These are phyloP conservation scores for Drosophila nr. fundita DNA, from an alignment of 2,888 invertebrate species.

Conservation along the genomic window DNA sequence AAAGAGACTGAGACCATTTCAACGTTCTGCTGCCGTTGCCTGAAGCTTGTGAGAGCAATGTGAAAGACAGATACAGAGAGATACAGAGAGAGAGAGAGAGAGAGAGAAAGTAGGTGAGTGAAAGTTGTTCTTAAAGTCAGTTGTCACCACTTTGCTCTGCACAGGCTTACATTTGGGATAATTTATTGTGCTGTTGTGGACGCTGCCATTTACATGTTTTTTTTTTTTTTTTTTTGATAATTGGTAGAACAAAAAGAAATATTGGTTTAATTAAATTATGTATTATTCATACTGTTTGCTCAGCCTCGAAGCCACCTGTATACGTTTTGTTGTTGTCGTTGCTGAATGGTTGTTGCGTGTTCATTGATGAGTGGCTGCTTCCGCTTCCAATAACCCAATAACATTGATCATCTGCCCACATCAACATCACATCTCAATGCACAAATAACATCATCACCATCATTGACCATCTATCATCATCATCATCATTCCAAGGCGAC, in stretches of 20 bases:
- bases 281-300: constrained; percentile 84
- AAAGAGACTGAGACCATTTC: constrained; percentile 32
- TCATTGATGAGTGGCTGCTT: constrained; percentile 36
- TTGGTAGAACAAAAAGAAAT: constrained; percentile 66
- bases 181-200: constrained; percentile 33
- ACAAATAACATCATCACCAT: constrained; percentile 49
- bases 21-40: constrained; percentile 50
- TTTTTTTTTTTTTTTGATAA: constrained; percentile 29
- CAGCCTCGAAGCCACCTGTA: constrained; percentile 73
- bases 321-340: constrained; percentile 48
- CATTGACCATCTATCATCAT: constrained; percentile 48
- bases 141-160: constrained; percentile 42
- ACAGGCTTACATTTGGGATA: constrained; percentile 30
- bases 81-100: not conserved
- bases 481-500: constrained; percentile 66
- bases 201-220: constrained; percentile 57
- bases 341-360: constrained; percentile 34
- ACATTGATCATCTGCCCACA: constrained; percentile 49
- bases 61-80: constrained; percentile 1
- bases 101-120: not conserved
- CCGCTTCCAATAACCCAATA: constrained; percentile 38
- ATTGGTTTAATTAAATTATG: constrained; percentile 81
- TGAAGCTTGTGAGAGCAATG: constrained; percentile 49
- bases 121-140: not conserved
- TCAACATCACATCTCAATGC: constrained; percentile 51